Evolutionary conservation across 2,797 vertebrate species (phyloP).

Genomic region (Typhlichthys eigenmanni): DNA sequence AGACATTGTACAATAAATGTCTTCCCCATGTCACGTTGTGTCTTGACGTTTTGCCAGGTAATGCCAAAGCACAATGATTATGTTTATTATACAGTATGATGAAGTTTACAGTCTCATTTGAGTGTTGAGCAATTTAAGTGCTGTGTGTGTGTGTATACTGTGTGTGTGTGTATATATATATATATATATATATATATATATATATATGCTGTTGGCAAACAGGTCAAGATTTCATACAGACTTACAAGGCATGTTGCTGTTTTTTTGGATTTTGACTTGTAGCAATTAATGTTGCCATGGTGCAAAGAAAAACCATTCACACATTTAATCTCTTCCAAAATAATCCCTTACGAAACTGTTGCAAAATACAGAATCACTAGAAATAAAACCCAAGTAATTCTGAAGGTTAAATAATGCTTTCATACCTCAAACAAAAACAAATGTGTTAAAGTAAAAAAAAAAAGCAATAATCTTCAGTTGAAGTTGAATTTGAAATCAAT

Average conservation of each 20-base stretch:
- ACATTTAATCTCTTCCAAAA: neutral
- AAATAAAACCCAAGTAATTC: too few relatives aligned
- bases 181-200: neutral
- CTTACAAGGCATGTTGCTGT: neutral
- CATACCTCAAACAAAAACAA: neutral
- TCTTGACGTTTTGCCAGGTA: slow-evolving; percentile 28
- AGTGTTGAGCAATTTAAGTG: slow-evolving; percentile 2
- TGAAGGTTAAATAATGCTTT: too few relatives aligned
- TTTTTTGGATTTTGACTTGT: slow-evolving; percentile 10
- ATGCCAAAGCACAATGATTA: slow-evolving; percentile 42
- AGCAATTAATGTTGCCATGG: slow-evolving; percentile 51
- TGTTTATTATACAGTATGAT: slow-evolving; percentile 39
- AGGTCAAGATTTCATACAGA: neutral
- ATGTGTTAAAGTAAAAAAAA: neutral
- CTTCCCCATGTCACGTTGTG: slow-evolving; percentile 6
- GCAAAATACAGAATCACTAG: too few relatives aligned
- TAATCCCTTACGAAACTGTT: too few relatives aligned
- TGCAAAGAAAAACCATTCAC: slow-evolving; percentile 46
- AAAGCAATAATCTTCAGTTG: neutral
- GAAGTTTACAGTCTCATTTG: slow-evolving; percentile 19
- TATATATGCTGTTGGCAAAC: slow-evolving; percentile 12
- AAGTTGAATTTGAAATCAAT: neutral
- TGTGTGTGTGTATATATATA: too few relatives aligned
- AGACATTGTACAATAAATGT: slow-evolving; percentile 9
- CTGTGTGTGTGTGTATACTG: neutral